Evolutionary conservation across 1,140 invertebrate species (phyloP), one percentile per base, ranked within the genome.

Genomic region (Aphelenchoides besseyi): DNA sequence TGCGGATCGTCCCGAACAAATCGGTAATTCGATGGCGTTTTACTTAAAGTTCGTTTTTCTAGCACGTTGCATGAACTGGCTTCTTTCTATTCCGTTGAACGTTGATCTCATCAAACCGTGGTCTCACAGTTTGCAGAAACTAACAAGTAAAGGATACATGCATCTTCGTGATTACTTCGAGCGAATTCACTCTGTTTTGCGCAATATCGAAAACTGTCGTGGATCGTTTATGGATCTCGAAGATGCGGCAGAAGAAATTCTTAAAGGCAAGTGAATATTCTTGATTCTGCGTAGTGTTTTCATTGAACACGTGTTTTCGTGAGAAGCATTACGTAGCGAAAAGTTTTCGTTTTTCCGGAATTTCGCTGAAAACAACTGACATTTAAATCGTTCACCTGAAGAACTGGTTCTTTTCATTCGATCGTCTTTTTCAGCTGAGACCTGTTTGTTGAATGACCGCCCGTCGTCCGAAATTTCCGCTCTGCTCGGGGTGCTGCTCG

Each of bases 351-450:
- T n/a, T n/a, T n/a, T n/a, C n/a, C n/a, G n/a, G n/a, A n/a, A n/a
- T n/a, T n/a, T n/a, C n/a, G n/a, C n/a, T n/a, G n/a, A n/a, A n/a
- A n/a, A n/a, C n/a, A n/a, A n/a, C n/a, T n/a, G n/a, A n/a, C n/a
- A n/a, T n/a, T n/a, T n/a, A n/a, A n/a, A n/a, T n/a, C n/a, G n/a
- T n/a, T n/a, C n/a, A n/a, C n/a, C n/a, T n/a, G n/a, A n/a, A n/a
- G n/a, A n/a, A n/a, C n/a, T n/a, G n/a, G n/a, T n/a, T n/a, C n/a
- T n/a, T n/a, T n/a, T n/a, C n/a, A n/a, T n/a, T n/a, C n/a, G n/a
- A n/a, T n/a, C n/a, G n/a, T 1, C 48, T 70, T 70, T 80, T 79
- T 79, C 33, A 76, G 75, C 75, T 18, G 66, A 23, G n/a, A 75
- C 75, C 18, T 32, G 76, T 64, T 32, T 76, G 61, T 26, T 79